Conservation (phyloP, 2,888 invertebrate species). For the Lumbricus terrestris region DNA sequence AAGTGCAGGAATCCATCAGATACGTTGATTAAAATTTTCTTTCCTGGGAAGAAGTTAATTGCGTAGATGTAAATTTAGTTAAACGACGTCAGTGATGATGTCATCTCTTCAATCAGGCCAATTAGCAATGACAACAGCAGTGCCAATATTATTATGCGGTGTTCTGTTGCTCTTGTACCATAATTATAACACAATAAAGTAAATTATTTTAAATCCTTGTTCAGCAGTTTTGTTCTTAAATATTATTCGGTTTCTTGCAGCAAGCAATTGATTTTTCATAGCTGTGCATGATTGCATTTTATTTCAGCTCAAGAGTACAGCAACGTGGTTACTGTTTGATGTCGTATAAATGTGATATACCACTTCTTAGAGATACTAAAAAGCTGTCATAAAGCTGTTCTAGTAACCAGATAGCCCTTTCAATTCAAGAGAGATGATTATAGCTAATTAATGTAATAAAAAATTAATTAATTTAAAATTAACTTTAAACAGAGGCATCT, state of each 20-base stretch:
- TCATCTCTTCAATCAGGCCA: not conserved
- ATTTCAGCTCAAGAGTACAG: no score
- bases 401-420: no score
- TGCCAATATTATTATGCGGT: not conserved
- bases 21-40: not conserved
- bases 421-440: no score
- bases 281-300: not conserved
- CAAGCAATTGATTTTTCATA: not conserved
- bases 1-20: not conserved
- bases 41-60: not conserved
- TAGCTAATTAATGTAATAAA: no score
- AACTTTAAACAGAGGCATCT: no score
- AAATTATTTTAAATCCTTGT: not conserved
- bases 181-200: not conserved
- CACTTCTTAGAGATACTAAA: no score
- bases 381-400: no score
- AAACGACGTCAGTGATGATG: no score
- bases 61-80: not conserved
- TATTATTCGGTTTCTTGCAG: not conserved
- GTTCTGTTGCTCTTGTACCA: not conserved
- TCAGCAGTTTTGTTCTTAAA: not conserved
- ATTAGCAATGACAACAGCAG: not conserved
- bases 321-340: no score
- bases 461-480: no score
- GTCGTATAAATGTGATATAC: no score